Conservation (phyloP, 2,797 vertebrate species). For the Huso huso region DNA sequence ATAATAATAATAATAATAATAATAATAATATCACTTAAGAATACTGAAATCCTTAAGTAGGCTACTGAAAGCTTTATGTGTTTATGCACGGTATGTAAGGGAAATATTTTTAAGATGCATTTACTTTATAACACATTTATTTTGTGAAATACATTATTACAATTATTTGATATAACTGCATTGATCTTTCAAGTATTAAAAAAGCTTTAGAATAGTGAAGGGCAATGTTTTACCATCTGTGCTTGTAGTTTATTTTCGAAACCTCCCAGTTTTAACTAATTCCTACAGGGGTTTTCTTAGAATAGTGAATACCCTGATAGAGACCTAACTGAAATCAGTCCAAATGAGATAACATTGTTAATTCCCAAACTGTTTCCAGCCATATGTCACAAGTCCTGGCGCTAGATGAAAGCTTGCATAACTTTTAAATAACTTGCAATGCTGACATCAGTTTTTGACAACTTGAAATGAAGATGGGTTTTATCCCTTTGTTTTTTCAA, state of each 20-base stretch:
- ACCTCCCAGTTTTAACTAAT: conserved; percentile 49
- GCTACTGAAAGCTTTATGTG: no score
- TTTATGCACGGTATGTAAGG: no score
- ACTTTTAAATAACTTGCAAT: conserved; percentile 66
- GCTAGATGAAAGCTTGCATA: conserved; percentile 56
- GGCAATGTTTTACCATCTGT: conserved; percentile 43
- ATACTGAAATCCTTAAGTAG: no score
- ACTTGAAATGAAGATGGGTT: conserved; percentile 10
- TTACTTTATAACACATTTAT: no score
- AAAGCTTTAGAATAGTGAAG: neutral
- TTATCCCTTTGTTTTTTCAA: neutral
- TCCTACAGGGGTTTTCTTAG: conserved; percentile 59
- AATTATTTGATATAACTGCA: no score
- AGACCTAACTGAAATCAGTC: conserved; percentile 61
- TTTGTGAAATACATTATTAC: no score
- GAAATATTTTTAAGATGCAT: no score
- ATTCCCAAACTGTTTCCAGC: conserved; percentile 71
- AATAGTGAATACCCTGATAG: conserved; percentile 56
- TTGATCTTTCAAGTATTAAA: no score
- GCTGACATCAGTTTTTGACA: conserved; percentile 45
- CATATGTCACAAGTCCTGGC: conserved; percentile 75
- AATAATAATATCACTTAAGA: no score
- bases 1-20: no score
- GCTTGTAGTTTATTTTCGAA: conserved; percentile 42
- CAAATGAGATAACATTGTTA: conserved; percentile 64